phyloP scores from a whole-genome alignment of 2,797 vertebrate species.

The Darevskia nairensis region DNA sequence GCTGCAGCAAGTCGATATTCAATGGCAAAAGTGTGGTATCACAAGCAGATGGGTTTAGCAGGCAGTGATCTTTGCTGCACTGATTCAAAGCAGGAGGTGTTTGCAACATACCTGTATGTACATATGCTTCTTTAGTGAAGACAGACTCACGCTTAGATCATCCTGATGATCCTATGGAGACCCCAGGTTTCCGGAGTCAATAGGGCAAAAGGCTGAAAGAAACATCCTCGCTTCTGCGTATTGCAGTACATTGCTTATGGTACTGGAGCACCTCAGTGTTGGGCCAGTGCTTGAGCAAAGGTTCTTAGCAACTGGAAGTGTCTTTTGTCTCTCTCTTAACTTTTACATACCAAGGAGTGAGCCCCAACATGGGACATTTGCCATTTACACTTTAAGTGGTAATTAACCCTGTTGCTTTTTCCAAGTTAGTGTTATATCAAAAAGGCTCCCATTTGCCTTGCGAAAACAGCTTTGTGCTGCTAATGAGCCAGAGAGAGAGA shows the following conservation, averaged over 20 bases:
- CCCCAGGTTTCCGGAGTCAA: not conserved
- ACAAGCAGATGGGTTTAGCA: not conserved
- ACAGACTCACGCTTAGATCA: not conserved
- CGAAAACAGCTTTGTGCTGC: slow-evolving; percentile 45
- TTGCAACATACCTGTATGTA: not conserved
- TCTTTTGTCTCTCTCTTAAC: not conserved
- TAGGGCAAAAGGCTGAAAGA: not conserved
- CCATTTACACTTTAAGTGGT: slow-evolving; percentile 38
- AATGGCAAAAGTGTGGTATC: not conserved
- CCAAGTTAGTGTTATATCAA: not conserved
- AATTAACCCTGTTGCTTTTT: slow-evolving; percentile 31
- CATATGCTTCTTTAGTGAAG: not conserved
- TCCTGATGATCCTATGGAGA: not conserved
- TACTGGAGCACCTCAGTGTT: no score
- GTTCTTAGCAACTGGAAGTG: not conserved
- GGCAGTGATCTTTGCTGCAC: not conserved
- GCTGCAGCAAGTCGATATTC: not conserved
- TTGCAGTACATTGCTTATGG: not conserved
- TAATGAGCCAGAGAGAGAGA: slow-evolving; percentile 53
- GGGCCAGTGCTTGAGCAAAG: not conserved
- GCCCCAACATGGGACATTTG: slow-evolving; percentile 15
- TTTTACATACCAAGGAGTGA: slow-evolving; percentile 6
- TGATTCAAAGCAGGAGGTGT: not conserved
- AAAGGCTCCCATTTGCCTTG: slow-evolving; percentile 42
- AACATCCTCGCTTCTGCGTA: not conserved